phyloP scores from a whole-genome alignment of 1,140 invertebrate genomes.

The Sycophila sp. region DNA sequence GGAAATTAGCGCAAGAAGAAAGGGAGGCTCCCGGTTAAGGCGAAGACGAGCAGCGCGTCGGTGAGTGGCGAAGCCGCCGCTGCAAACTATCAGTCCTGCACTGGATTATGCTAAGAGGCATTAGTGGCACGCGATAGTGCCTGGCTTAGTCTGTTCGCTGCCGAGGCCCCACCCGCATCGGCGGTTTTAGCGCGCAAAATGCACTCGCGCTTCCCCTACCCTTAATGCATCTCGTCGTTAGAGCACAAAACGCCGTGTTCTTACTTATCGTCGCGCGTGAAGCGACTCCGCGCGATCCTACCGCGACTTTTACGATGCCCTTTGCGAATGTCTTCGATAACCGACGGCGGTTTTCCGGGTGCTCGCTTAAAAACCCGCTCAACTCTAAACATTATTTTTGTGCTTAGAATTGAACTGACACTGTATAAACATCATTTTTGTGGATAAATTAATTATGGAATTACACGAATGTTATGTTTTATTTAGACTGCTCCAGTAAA shows the following conservation, averaged over 20 bases:
- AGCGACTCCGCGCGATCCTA: neutral
- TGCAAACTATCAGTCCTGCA: slow-evolving; percentile 18
- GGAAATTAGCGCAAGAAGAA: neutral
- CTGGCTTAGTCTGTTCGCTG: slow-evolving; percentile 1
- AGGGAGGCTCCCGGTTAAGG: neutral
- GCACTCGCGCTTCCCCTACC: neutral
- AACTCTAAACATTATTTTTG: too few species aligned
- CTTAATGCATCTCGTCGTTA: slow-evolving; percentile 6
- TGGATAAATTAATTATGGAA: too few species aligned
- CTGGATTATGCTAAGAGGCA: slow-evolving; percentile 31
- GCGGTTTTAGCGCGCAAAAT: neutral
- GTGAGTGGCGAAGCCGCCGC: neutral
- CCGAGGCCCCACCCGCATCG: neutral
- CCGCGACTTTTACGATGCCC: too few species aligned
- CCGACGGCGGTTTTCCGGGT: too few species aligned
- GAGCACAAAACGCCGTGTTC: neutral
- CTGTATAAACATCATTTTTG: too few species aligned
- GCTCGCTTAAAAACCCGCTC: too few species aligned
- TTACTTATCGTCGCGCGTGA: slow-evolving; percentile 1
- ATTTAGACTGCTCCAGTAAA: too few species aligned
- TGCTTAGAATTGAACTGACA: too few species aligned
- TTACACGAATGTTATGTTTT: too few species aligned
- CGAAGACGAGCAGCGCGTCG: neutral
- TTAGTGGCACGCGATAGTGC: slow-evolving; percentile 27
- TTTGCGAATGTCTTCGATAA: too few species aligned